Evolutionary conservation across 2,797 vertebrate species (phyloP), one percentile per base, ranked within the genome.

Genomic region (Antennarius maculatus): DNA sequence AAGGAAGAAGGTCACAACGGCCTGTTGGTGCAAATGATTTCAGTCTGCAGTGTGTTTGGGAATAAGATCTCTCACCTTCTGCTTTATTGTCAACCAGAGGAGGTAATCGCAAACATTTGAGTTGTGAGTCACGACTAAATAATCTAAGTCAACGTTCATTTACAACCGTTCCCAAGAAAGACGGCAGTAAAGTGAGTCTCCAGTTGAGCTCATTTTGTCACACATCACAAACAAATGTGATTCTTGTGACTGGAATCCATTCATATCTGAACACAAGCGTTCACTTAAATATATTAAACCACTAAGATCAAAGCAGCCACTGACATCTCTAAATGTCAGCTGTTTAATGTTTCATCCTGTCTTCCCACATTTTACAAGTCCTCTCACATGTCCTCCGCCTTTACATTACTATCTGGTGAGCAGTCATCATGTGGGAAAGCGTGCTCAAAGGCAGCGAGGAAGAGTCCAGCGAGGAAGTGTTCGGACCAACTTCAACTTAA

Each of bases 311-410:
- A 73, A 72, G 57, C 1, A 0, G 52, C 18, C 43, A 52, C 52
- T 45, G 42, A 64, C 39, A 76, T 82, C 58, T 77, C 34, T 28
- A 27, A 27, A 73, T 68, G 63, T 71, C 41, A 55, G 63, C 9
- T 46, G 41, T 70, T 66, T 51, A 14, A 57, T 50, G 47, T 46
- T 18, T 55, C 28, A 71, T 62, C 11, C 28, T 23, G 28, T 67
- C 45, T 73, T 75, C 77, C 62, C 61, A 66, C 54, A 54, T 61
- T 64, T 61, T 67, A 18, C 42, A 62, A 37, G 51, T 55, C 28
- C 45, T 43, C 43, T 64, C 10, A 34, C 27, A 52, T 28, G 16
- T 73, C 65, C 1, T 49, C 47, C 62, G 28, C 2, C 23, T 58
- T 54, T 52, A 48, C 42, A 55, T 39, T 41, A 66, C n/a, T 54